These are phyloP conservation scores for Miniopterus natalensis DNA, from an alignment of 2,113 vertebrate species.

Conservation along the genomic window DNA sequence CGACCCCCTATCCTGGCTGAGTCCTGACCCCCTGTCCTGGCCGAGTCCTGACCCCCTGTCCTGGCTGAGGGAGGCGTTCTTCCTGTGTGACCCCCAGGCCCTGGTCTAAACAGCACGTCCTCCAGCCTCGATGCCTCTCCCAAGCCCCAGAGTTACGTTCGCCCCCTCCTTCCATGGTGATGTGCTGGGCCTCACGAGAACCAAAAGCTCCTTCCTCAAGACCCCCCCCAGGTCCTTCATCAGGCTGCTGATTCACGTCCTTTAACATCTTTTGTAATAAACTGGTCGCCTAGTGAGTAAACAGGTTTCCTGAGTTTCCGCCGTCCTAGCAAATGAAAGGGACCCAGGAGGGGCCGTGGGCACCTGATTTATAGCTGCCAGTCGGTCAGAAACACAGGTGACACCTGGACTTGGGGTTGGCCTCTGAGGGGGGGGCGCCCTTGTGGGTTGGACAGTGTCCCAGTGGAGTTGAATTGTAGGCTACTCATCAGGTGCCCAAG, in stretches of 20 bases:
- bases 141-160: accelerated
- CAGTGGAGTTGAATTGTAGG: accelerated
- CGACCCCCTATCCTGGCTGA: no score
- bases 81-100: accelerated
- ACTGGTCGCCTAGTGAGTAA: not conserved
- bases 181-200: no score
- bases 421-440: not conserved
- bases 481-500: not conserved
- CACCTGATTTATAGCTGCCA: not conserved
- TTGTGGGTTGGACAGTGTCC: not conserved
- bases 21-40: no score
- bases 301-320: not conserved
- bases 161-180: accelerated
- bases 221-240: not conserved
- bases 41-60: accelerated
- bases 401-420: no score
- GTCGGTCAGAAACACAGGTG: not conserved
- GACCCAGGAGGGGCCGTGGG: not conserved
- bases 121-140: not conserved
- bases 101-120: not conserved
- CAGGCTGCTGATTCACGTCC: no score
- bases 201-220: not conserved
- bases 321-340: not conserved
- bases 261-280: not conserved
- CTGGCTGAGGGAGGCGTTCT: not conserved